Base-by-base conservation (phyloP, 1,140 invertebrate species). In the Idris sp. region DNA sequence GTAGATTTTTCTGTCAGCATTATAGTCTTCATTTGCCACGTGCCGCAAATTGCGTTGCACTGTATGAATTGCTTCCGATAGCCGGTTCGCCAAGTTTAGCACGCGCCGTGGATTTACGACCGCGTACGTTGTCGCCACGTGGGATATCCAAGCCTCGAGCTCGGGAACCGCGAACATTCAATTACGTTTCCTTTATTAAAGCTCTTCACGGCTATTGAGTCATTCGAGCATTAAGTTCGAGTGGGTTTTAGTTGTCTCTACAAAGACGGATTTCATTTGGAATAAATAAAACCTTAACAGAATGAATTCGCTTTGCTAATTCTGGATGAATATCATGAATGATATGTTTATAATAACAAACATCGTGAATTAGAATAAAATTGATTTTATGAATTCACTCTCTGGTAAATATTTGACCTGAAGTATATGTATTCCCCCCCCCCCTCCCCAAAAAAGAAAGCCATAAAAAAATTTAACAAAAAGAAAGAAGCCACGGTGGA, bases 51-150 rank as follows among this genome's bases (percentile, higher is more conserved):
- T 48, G 31, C 62, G 51, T n/a, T 48, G 40, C 62, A 44, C 76
- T 77, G 74, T 75, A 46, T 82, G 80, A 81, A 82, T 81, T 78
- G 68, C 75, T 82, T 81, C 81, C 77, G 77, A 82, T 81, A 79
- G 59, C 46, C 68, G 44, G 28, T 11, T 54, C 31, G 49, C 36
- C 25, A 53, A 46, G 35, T 75, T 58, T 71, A 62, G 72, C 62
- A 76, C 65, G 72, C 73, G 76, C 22, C 59, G 65, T 72, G 49
- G 54, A 74, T 74, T 74, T 68, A 74, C 43, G 72, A 62, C 9
- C 53, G 48, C 56, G 33, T 56, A 48, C 33, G 49, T 56, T 72
- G 68, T 72, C 51, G 68, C 41, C 48, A 46, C 49, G 36, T 44
- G 56, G 46, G 46, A 58, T 43, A n/a, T 53, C 49, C 44, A 35